Evolutionary conservation across 1,140 invertebrate genomes (phyloP).

Genomic region (Polypedilum pembai): DNA sequence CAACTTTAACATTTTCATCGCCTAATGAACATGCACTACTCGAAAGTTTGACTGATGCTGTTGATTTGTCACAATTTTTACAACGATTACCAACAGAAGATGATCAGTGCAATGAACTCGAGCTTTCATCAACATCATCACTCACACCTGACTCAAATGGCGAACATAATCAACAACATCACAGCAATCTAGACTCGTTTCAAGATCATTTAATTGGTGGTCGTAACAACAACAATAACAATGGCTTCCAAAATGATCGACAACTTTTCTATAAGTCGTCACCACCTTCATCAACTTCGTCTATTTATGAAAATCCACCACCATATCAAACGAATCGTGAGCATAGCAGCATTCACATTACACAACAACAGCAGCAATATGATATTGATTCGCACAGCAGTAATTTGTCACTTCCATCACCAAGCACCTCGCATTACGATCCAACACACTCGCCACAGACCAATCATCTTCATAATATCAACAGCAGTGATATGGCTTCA

Average conservation of each 20-base stretch:
- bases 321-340: background rate
- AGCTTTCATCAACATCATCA: constrained; percentile 49
- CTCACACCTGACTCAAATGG: constrained; percentile 54
- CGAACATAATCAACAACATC: constrained; percentile 48
- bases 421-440: constrained; percentile 53
- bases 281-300: constrained; percentile 29
- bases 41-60: constrained; percentile 62
- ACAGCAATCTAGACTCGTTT: constrained; percentile 44
- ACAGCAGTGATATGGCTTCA: constrained; percentile 47
- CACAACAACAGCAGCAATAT: constrained; percentile 36
- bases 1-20: constrained; percentile 67
- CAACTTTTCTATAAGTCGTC: constrained; percentile 46
- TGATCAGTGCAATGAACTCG: constrained; percentile 46
- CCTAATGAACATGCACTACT: constrained; percentile 64
- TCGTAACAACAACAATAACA: constrained; percentile 34
- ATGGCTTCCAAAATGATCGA: constrained; percentile 35
- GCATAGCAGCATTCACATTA: constrained; percentile 8
- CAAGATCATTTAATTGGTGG: constrained; percentile 40
- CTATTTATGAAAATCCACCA: constrained; percentile 7
- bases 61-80: constrained; percentile 63
- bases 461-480: background rate
- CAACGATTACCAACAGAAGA: constrained; percentile 56
- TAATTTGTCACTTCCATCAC: constrained; percentile 66
- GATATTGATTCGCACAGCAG: constrained; percentile 69
- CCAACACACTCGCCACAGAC: constrained; percentile 14